phyloP scores from a whole-genome alignment of 2,888 invertebrate genomes.

The Erebia palarica region DNA sequence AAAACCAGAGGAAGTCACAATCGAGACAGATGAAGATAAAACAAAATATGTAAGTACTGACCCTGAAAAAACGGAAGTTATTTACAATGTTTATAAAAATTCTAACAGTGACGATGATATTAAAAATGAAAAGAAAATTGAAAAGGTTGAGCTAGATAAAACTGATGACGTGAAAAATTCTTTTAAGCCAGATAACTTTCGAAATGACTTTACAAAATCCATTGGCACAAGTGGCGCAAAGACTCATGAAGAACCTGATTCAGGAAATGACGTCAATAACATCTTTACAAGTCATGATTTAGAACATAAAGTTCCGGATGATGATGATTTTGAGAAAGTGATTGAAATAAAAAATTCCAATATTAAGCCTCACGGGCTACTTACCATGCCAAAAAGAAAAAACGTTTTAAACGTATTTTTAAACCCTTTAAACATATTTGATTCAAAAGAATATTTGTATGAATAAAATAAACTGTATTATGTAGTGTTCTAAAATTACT shows the following conservation, averaged over 20 bases:
- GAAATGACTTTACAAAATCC: slow-evolving; percentile 4
- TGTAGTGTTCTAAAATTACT: neutral
- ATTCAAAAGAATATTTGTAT: slow-evolving; percentile 44
- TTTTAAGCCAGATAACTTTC: neutral
- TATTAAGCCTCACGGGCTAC: slow-evolving; percentile 28
- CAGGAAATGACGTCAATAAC: slow-evolving; percentile 6
- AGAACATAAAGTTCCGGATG: slow-evolving; percentile 13
- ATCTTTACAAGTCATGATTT: slow-evolving; percentile 21
- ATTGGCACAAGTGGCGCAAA: neutral
- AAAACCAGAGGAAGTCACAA: slow-evolving; percentile 22
- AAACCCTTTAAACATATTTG: slow-evolving; percentile 38
- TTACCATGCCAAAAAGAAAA: slow-evolving; percentile 33
- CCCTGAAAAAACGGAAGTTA: slow-evolving; percentile 26
- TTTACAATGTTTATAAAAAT: slow-evolving; percentile 33
- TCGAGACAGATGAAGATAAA: neutral
- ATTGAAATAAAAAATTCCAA: slow-evolving; percentile 28
- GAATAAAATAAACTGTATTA: slow-evolving; percentile 41
- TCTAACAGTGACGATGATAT: slow-evolving; percentile 11
- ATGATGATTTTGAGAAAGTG: slow-evolving; percentile 29
- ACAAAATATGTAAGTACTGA: slow-evolving; percentile 15
- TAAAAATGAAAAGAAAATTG: slow-evolving; percentile 10
- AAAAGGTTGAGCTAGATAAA: neutral
- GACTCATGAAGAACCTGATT: neutral
- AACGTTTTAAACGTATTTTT: slow-evolving; percentile 48
- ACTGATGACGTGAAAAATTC: neutral